Evolutionary conservation across 2,888 invertebrate genomes (phyloP).

Genomic region (Melinaea menophilus): DNA sequence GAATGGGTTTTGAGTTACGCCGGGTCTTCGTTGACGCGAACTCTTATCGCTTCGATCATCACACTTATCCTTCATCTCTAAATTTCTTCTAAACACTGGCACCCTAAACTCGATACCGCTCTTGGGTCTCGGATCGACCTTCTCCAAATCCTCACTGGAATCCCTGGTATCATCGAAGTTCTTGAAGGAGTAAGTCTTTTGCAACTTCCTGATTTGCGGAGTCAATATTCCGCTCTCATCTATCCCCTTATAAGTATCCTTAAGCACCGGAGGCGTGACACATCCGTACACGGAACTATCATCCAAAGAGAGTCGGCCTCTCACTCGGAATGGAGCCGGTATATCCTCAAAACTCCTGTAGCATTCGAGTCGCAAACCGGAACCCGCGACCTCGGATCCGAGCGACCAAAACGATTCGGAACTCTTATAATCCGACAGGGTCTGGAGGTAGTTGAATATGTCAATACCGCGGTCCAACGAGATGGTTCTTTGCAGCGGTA

Average conservation of each 20-base stretch:
- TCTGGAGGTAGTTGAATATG: constrained; percentile 56
- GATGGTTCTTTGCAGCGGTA: constrained; percentile 59
- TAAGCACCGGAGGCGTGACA: constrained; percentile 51
- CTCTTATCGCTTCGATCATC: constrained; percentile 27
- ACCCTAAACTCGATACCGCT: constrained; percentile 9
- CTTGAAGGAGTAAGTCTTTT: constrained; percentile 54
- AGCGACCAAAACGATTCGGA: constrained; percentile 57
- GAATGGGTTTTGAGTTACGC: constrained; percentile 43
- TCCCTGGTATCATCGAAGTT: constrained; percentile 39
- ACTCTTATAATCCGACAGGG: constrained; percentile 43
- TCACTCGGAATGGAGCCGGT: constrained; percentile 55
- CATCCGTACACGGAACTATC: constrained; percentile 40
- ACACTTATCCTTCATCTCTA: constrained; percentile 36
- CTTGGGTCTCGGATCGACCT: constrained; percentile 8
- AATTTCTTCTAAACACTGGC: constrained; percentile 44
- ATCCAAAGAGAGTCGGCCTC: constrained; percentile 64
- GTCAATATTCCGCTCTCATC: constrained; percentile 45
- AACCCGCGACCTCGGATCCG: constrained; percentile 42
- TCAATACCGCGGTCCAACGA: constrained; percentile 65
- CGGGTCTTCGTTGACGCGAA: constrained; percentile 46
- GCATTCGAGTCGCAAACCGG: constrained; percentile 40
- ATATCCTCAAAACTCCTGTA: constrained; percentile 67
- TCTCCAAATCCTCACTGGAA: constrained; percentile 37
- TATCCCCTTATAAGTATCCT: constrained; percentile 57
- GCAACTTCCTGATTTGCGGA: constrained; percentile 59